Conservation (phyloP, 2,888 invertebrate genomes). For the Euzetes globulus region DNA sequence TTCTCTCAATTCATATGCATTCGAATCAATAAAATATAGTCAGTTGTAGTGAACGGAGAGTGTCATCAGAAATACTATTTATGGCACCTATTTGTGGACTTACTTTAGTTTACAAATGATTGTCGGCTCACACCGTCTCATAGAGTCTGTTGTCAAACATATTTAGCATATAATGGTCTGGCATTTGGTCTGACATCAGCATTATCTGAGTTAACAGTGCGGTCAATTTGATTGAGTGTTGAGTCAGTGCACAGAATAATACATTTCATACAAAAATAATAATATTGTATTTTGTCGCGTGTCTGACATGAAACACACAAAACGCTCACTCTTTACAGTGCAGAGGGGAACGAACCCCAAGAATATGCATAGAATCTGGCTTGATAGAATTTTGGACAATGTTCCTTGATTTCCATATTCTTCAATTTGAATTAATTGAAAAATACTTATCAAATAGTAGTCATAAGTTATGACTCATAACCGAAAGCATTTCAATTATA, state of each 20-base stretch:
- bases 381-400: neutral
- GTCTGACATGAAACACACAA: neutral
- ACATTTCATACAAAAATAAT: neutral
- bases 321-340: neutral
- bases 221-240: slow-evolving; percentile 17
- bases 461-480: neutral
- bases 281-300: neutral
- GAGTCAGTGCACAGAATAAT: neutral
- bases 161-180: neutral
- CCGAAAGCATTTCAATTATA: slow-evolving; percentile 6
- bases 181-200: neutral
- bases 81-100: no score
- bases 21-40: no score
- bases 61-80: no score
- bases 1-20: no score
- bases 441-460: neutral
- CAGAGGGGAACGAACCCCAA: no score
- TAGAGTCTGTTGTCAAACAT: neutral
- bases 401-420: neutral
- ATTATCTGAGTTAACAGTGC: neutral
- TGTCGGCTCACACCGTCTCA: neutral
- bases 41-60: no score
- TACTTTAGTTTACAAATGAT: neutral
- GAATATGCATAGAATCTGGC: neutral
- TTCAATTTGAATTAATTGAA: neutral